Evolutionary conservation across 2,113 vertebrate genomes (phyloP), one percentile per base, ranked within the genome.

Genomic region (Lasiurus cinereus): DNA sequence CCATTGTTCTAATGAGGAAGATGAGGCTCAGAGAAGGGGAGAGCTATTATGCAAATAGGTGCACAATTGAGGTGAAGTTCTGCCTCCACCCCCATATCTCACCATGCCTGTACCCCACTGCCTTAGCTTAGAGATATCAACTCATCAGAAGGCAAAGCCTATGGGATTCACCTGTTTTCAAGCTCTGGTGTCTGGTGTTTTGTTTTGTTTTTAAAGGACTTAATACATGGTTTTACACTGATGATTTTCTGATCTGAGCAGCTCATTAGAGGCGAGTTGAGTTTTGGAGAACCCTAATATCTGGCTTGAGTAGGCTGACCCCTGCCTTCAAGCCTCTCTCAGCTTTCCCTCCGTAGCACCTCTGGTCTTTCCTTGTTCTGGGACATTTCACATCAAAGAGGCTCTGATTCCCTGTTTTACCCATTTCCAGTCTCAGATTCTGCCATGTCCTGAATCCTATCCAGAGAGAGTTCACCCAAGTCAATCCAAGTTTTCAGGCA

Each of bases 211-310:
- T 36, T 15, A n/a, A 70, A 74, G 54, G 69, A 43, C 48, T 70
- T 90, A 66, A 76, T 74, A 86, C 85, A 64, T 56, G 29, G 64
- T 89, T 95, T 94, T 43, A 77, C 21, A 52, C n/a, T 1, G 0
- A 52, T 46, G 43, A 70, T 46, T 87, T 91, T 64, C 56, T 94
- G 46, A 77, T 92, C 27, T 66, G 52, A 84, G 77, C 19, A 90
- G 33, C 70, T 92, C 39, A 89, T 88, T 80, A 84, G 39, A 78
- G 77, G 85, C 21, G 11, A 80, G 22, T 3, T 83, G 56, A 92
- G 50, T 78, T 88, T 79, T 56, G 59, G 52, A 95, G 46, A 95
- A 62, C 29, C 3, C 33, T 0, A 6, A 15, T 39, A 46, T 72
- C 73, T 77, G 22, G 16, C 62, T 83, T 84, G 62, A 91, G 56